Evolutionary conservation across 2,113 vertebrate genomes (phyloP).

Genomic region (Scomber japonicus): DNA sequence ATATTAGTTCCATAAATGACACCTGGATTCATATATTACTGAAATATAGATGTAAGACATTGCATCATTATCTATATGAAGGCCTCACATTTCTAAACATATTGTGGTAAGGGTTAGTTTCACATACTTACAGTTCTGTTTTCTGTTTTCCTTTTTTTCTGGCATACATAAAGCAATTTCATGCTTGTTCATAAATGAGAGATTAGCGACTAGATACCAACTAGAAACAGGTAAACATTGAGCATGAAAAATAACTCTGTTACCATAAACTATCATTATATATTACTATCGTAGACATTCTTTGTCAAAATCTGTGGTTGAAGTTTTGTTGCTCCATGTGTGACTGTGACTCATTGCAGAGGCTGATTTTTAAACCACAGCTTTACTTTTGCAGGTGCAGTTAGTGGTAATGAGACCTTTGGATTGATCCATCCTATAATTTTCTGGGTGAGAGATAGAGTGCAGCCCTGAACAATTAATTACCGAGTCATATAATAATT

Average conservation of each 20-base stretch:
- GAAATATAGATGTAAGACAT: too few relatives aligned
- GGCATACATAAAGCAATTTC: background rate
- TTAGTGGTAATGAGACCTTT: constrained; percentile 51
- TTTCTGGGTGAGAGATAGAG: constrained; percentile 17
- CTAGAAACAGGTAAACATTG: background rate
- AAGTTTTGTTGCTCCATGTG: background rate
- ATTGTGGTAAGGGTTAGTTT: background rate
- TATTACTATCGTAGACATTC: constrained; percentile 26
- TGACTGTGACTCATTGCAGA: constrained; percentile 35
- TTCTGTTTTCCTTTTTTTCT: background rate
- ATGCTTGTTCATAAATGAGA: constrained; percentile 14
- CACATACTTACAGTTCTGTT: background rate
- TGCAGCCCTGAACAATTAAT: constrained; percentile 26
- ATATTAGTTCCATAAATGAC: background rate
- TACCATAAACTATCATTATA: too few relatives aligned
- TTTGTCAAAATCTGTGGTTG: constrained; percentile 11
- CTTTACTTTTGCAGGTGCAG: constrained; percentile 34
- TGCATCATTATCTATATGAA: too few relatives aligned
- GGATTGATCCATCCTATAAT: constrained; percentile 52
- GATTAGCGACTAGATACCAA: background rate
- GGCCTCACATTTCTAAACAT: too few relatives aligned
- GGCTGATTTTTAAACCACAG: constrained; percentile 32
- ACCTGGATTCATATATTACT: too few relatives aligned
- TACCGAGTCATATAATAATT: constrained; percentile 32
- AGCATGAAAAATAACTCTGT: background rate